Base-by-base conservation (phyloP, 2,888 invertebrate genomes). In the Drosophila dives region DNA sequence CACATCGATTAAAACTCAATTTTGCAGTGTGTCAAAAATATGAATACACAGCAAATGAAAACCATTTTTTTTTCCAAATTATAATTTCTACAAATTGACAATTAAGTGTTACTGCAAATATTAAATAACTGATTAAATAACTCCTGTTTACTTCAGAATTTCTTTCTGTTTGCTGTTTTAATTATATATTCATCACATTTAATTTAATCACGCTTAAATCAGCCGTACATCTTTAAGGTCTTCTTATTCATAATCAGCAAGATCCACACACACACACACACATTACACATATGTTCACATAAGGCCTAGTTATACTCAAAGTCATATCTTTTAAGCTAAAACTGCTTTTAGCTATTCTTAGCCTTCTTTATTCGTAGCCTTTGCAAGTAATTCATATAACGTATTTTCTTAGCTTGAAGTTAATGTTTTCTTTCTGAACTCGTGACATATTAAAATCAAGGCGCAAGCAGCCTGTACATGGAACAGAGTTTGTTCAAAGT, bases 371-470 rank as follows among this genome's bases (percentile, higher is more conserved):
- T 55, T 20, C 26, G 26, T 48, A 66, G 64, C 54, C 76, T 65
- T 54, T 54, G 53, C 61, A 11, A 40, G 55, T 51, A 64, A 60
- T 50, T 72, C 62, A 61, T 64, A 54, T 34, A 56, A 34, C 60
- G 26, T 48, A 59, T 58, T 65, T 64, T 38, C 38, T 49, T 40
- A 38, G 54, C 26, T 55, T 59, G 50, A 33, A 33, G 42, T 50
- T 59, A 38, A 42, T 40, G 56, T 29, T 50, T 62, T 34, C 40
- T 42, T 11, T 40, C 56, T 48, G 23, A 36, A 38, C 61, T 58
- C 40, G 55, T 75, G 60, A 45, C 56, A 55, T 55, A 78, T 75
- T 71, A 54, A 79, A 65, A 75, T 60, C 56, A 32, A 42, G 53
- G 33, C 45, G 33, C 29, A 65, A 56, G 59, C 32, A 40, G 34